These are phyloP conservation scores for Danio aesculapii DNA, from an alignment of 2,797 vertebrate genomes.

Conservation along the genomic window DNA sequence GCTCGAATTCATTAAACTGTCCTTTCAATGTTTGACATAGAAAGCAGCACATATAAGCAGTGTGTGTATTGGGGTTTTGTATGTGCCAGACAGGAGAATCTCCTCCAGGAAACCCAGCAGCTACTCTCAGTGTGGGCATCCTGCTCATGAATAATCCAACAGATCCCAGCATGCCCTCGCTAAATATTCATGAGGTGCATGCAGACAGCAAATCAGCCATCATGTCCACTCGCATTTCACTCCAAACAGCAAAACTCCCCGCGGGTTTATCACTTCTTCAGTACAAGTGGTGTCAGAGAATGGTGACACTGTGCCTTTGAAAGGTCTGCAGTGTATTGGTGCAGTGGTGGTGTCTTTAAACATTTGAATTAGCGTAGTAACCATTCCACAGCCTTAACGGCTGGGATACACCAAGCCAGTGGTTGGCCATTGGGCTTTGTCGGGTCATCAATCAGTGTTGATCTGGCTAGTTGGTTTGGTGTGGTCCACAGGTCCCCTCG, in stretches of 20 bases:
- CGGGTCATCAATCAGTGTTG: too few relatives aligned
- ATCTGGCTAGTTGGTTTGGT: too few relatives aligned
- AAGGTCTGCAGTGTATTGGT: not conserved
- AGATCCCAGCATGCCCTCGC: conserved; percentile 13
- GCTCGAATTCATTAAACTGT: not conserved
- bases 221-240: conserved; percentile 20
- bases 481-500: too few relatives aligned
- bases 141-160: conserved; percentile 43
- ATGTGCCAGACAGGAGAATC: not conserved
- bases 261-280: not conserved
- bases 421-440: too few relatives aligned
- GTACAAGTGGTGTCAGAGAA: not conserved
- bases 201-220: conserved; percentile 10
- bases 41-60: not conserved
- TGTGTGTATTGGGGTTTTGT: not conserved
- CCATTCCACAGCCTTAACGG: too few relatives aligned
- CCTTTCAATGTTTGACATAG: not conserved
- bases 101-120: conserved; percentile 9
- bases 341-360: not conserved
- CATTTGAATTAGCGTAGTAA: not conserved
- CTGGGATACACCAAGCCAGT: too few relatives aligned
- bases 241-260: not conserved
- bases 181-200: conserved; percentile 35
- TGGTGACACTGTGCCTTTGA: not conserved
- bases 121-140: not conserved